These are phyloP conservation scores for Corythucha ciliata DNA, from an alignment of 2,888 invertebrate species.

Conservation along the genomic window DNA sequence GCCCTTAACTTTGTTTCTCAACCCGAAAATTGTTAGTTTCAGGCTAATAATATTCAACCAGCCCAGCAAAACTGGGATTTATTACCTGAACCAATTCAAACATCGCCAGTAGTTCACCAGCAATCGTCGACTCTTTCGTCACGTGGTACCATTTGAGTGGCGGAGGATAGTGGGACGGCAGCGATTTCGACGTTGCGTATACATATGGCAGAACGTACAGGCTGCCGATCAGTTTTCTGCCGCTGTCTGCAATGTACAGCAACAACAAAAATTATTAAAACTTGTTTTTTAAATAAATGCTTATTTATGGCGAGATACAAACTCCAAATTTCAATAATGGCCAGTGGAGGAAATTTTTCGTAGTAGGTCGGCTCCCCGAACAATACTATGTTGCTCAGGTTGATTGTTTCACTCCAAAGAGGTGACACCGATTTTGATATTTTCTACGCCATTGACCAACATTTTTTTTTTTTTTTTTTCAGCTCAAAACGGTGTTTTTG, in stretches of 20 bases:
- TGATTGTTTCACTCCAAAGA: conserved; percentile 20
- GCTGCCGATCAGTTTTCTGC: too few relatives aligned
- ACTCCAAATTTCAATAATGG: conserved; percentile 20
- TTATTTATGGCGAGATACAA: too few relatives aligned
- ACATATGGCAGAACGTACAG: too few relatives aligned
- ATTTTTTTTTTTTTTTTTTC: too few relatives aligned
- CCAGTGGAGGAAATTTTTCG: conserved; percentile 9
- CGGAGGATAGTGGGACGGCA: conserved; percentile 18
- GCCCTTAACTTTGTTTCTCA: too few relatives aligned
- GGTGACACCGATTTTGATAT: conserved; percentile 1
- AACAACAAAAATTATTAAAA: too few relatives aligned
- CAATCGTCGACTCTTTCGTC: not conserved
- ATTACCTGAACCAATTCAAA: conserved; percentile 21
- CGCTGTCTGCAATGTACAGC: too few relatives aligned
- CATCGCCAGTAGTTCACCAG: conserved; percentile 24
- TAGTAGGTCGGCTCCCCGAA: conserved; percentile 13
- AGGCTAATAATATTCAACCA: not conserved
- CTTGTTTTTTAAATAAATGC: not conserved
- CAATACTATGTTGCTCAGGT: conserved; percentile 13
- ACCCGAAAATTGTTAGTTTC: not conserved
- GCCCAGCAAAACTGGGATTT: not conserved
- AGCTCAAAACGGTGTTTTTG: conserved; percentile 5
- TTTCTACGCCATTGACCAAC: not conserved
- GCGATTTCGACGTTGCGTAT: too few relatives aligned
- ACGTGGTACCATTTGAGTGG: conserved; percentile 20